phyloP scores from a whole-genome alignment of 1,140 invertebrate genomes.

The Eueides isabella region DNA sequence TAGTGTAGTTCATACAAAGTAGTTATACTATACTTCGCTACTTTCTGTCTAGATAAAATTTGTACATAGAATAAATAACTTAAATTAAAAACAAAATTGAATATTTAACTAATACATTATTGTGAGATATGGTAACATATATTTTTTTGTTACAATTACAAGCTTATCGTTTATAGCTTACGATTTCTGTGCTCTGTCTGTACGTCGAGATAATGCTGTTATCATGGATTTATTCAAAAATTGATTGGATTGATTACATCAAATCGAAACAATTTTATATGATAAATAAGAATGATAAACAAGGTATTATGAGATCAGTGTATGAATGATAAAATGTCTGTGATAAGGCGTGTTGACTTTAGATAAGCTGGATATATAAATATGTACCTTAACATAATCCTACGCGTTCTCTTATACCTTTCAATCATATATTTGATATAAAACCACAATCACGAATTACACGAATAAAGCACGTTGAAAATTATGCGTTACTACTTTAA shows the following conservation, averaged over 20 bases:
- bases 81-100: too few species aligned
- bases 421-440: slow-evolving; percentile 16
- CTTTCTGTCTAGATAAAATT: slow-evolving; percentile 33
- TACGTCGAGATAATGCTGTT: slow-evolving; percentile 39
- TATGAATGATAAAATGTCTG: slow-evolving; percentile 37
- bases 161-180: slow-evolving; percentile 26
- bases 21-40: slow-evolving; percentile 44
- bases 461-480: background rate
- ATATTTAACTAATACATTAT: slow-evolving; percentile 9
- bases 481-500: background rate
- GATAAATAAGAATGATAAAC: slow-evolving; percentile 52
- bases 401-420: slow-evolving; percentile 15
- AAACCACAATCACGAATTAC: background rate
- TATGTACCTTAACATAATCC: background rate
- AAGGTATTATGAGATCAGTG: slow-evolving; percentile 40
- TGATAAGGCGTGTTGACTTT: slow-evolving; percentile 37
- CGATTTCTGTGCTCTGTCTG: slow-evolving; percentile 34
- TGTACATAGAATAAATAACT: too few species aligned
- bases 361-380: slow-evolving; percentile 34
- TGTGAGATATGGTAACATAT: slow-evolving; percentile 30
- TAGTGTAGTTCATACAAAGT: slow-evolving; percentile 61
- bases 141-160: slow-evolving; percentile 25
- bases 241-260: slow-evolving; percentile 61
- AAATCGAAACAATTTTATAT: slow-evolving; percentile 51
- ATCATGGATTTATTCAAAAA: slow-evolving; percentile 44